phyloP scores from a whole-genome alignment of 2,888 invertebrate genomes.

The Drosophila incognita region DNA sequence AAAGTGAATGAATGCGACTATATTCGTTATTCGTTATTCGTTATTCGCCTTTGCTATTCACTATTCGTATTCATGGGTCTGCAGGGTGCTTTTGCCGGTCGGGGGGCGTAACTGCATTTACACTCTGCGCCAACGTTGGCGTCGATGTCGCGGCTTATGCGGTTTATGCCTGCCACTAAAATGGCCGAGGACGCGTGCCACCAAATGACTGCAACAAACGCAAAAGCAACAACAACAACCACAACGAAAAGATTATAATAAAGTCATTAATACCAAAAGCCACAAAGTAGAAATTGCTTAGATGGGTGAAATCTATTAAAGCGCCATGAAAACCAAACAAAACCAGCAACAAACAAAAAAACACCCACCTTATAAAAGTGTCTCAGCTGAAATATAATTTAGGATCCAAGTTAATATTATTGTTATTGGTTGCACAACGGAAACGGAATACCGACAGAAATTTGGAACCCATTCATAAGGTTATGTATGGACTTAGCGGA shows the following conservation, averaged over 20 bases:
- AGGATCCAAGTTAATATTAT: not conserved
- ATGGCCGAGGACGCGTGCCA: slow-evolving; percentile 32
- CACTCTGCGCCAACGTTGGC: not conserved
- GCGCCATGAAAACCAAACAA: not conserved
- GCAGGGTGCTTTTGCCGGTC: not conserved
- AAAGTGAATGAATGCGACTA: slow-evolving; percentile 39
- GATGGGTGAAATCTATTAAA: slow-evolving; percentile 32
- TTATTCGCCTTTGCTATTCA: not conserved
- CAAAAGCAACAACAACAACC: not conserved
- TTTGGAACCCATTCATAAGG: not conserved
- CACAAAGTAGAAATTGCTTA: slow-evolving; percentile 11
- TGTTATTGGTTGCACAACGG: not conserved
- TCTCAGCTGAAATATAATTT: not conserved
- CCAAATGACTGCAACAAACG: slow-evolving; percentile 32
- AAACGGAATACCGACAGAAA: not conserved
- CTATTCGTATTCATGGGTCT: slow-evolving; percentile 27
- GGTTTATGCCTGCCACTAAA: slow-evolving; percentile 40
- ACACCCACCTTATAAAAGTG: not conserved
- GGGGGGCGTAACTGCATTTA: slow-evolving; percentile 35
- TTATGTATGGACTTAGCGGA: not conserved
- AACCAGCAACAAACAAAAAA: not conserved
- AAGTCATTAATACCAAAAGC: slow-evolving; percentile 43
- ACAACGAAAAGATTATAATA: slow-evolving; percentile 31
- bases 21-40: slow-evolving; percentile 30
- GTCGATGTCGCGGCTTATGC: slow-evolving; percentile 17